Evolutionary conservation across 2,888 invertebrate species (phyloP).

Genomic region (Aporophyla nigra): DNA sequence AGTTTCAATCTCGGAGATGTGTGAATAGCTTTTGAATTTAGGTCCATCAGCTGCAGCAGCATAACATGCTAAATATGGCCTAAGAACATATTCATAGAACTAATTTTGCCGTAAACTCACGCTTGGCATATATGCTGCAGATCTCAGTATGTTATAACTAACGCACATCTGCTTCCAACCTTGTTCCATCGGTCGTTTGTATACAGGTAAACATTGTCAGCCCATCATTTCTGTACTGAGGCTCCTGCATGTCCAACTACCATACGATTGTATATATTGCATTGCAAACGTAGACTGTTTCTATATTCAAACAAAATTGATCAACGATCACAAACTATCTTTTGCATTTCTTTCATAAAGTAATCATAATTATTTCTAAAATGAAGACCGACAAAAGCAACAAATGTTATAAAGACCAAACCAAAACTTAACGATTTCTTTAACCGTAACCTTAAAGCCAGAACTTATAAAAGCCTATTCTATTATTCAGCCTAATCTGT

Average conservation of each 20-base stretch:
- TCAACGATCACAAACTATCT: not conserved
- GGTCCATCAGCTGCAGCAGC: not conserved
- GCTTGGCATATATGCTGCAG: not conserved
- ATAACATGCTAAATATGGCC: not conserved
- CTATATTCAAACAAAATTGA: not conserved
- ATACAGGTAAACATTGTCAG: conserved; percentile 28
- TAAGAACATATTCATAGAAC: not conserved
- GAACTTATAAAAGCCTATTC: conserved; percentile 21
- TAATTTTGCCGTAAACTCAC: not conserved
- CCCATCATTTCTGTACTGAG: conserved; percentile 16
- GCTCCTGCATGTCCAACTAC: not conserved
- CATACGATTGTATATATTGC: not conserved
- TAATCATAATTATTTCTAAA: conserved; percentile 10
- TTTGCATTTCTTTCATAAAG: not conserved
- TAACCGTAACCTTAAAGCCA: conserved; percentile 4
- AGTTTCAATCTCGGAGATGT: not conserved
- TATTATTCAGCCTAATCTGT: conserved; percentile 47
- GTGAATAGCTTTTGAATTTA: not conserved
- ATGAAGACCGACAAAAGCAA: not conserved
- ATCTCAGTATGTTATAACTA: not conserved
- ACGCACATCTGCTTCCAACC: conserved; percentile 23
- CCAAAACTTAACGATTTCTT: not conserved
- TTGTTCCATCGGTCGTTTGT: conserved; percentile 13
- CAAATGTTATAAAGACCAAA: conserved; percentile 14
- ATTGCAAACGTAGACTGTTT: not conserved